Evolutionary conservation across 2,888 invertebrate species (phyloP).

Genomic region (Mongoloraphidia duomilia): DNA sequence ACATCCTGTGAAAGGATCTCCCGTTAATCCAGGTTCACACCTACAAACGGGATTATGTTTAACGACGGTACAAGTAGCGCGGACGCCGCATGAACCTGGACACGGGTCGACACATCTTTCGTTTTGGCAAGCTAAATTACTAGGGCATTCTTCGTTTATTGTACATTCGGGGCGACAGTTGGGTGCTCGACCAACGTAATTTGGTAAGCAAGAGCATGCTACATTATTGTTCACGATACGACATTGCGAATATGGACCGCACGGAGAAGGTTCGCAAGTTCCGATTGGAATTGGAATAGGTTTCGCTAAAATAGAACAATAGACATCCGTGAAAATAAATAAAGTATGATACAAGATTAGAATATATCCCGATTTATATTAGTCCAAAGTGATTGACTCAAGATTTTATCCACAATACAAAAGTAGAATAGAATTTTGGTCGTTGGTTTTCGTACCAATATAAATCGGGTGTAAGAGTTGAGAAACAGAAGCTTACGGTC

Average conservation of each 20-base stretch:
- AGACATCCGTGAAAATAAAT: background rate
- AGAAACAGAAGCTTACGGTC: constrained; percentile 36
- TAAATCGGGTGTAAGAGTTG: constrained; percentile 9
- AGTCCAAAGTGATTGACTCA: no score
- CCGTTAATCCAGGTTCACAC: constrained; percentile 54
- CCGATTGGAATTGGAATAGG: constrained; percentile 22
- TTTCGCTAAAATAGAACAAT: constrained; percentile 26
- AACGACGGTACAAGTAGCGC: constrained; percentile 58
- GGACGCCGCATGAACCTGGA: constrained; percentile 58
- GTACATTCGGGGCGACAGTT: constrained; percentile 52
- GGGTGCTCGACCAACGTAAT: constrained; percentile 45
- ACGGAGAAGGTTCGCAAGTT: constrained; percentile 48
- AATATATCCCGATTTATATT: no score
- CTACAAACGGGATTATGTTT: constrained; percentile 67
- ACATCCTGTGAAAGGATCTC: constrained; percentile 49
- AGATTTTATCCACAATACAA: no score
- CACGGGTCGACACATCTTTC: constrained; percentile 69
- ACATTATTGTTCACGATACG: constrained; percentile 38
- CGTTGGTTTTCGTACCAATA: no score
- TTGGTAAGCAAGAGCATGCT: constrained; percentile 42
- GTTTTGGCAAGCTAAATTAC: constrained; percentile 61
- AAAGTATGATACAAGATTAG: no score
- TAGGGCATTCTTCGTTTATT: constrained; percentile 58
- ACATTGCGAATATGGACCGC: constrained; percentile 48
- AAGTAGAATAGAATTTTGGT: no score